Evolutionary conservation across 2,113 vertebrate species (phyloP), one percentile per base, ranked within the genome.

Genomic region (Aleadryas rufinucha): DNA sequence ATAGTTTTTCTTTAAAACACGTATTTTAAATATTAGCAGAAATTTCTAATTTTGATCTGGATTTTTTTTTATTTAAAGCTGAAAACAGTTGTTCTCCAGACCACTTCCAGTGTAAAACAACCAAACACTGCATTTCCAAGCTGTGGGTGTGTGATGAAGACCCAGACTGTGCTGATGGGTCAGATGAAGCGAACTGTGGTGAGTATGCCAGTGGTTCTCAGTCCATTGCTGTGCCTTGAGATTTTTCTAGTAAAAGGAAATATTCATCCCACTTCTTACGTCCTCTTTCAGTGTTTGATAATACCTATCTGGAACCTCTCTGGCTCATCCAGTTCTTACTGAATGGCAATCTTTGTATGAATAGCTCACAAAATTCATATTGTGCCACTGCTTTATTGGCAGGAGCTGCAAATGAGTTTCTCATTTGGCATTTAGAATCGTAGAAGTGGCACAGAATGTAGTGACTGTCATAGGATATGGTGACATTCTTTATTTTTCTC

Each of bases 141-240:
- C 97, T 99, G 68, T 99, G 99, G 99, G 99, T 99, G 23, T 99
- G 99, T 92, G 99, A 99, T 21, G 99, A 99, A 95, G 99, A 99
- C 89, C 99, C 99, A 5, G 99, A 99, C 92, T 99, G 99, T 60
- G 99, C 99, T 15, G 99, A 99, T 42, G 99, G 99, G 35, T 99
- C 99, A 7, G 99, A 99, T 44, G 99, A 99, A 97, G 98, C 99
- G 41, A 99, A 99, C 95, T 99, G 99, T 65, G 99, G 99, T 99
- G 97, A 99, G 99, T 98, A 45, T 57, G 15, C n/a, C 30, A 27
- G 9, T 31, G 33, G 3, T 31, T 78, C 52, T 59, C 13, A 50
- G 68, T 63, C 33, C 59, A 2, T 66, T 63, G 18, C 30, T 85
- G n/a, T 11, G 52, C 8, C 44, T 66, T 66, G 42, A 49, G 3